Evolutionary conservation across 2,113 vertebrate species (phyloP).

Genomic region (Apodemus speciosus): DNA sequence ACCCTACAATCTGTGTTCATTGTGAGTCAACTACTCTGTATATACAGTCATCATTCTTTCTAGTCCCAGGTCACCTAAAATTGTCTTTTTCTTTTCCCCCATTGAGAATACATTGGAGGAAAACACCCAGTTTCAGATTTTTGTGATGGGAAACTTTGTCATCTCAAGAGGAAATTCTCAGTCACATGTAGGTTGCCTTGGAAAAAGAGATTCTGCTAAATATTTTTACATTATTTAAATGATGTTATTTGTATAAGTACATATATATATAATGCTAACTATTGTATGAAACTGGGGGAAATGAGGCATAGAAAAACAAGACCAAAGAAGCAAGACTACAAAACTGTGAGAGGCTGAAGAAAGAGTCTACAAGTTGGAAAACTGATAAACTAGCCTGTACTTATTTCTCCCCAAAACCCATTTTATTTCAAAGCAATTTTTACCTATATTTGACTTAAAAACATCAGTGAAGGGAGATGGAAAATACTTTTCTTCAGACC

Average conservation of each 20-base stretch:
- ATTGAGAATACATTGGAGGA: neutral
- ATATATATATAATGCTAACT: neutral
- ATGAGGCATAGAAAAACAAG: neutral
- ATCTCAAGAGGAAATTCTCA: constrained; percentile 29
- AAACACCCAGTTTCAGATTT: constrained; percentile 36
- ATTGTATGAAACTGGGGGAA: neutral
- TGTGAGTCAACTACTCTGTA: neutral
- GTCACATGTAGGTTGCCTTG: neutral
- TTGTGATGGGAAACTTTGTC: neutral
- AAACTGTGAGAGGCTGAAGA: neutral
- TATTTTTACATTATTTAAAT: neutral
- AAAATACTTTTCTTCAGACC: neutral
- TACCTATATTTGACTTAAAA: constrained; percentile 27
- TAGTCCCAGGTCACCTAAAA: neutral
- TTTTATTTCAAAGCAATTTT: neutral
- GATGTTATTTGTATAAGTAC: neutral
- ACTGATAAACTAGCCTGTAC: neutral
- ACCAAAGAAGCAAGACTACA: neutral
- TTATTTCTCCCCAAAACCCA: neutral
- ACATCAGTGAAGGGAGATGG: neutral
- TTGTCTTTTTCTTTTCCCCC: neutral
- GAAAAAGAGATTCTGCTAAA: constrained; percentile 40
- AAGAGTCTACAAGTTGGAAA: neutral
- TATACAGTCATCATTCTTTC: neutral
- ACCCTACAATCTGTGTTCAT: neutral